Conservation (phyloP, 1,140 invertebrate species). For the Microplitis mediator region DNA sequence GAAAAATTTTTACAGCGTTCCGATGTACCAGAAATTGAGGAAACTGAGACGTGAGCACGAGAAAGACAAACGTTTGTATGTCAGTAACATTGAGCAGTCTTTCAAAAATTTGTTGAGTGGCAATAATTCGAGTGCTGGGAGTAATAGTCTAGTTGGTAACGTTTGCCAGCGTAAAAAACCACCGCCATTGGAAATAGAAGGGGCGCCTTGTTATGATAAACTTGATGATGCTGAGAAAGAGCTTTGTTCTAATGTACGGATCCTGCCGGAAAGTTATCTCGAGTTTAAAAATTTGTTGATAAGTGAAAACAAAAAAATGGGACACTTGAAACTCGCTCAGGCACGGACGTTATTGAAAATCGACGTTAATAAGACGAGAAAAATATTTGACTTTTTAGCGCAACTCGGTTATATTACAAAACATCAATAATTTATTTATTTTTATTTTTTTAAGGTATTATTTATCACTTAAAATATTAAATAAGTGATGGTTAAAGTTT, state of each 20-base stretch:
- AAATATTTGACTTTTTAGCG: constrained; percentile 84
- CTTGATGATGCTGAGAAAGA: constrained; percentile 75
- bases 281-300: constrained; percentile 78
- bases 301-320: constrained; percentile 75
- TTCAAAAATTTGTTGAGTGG: constrained; percentile 47
- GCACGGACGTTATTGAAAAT: constrained; percentile 85
- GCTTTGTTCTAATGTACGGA: constrained; percentile 75
- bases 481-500: background rate
- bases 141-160: constrained; percentile 3
- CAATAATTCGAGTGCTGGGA: constrained; percentile 14
- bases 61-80: constrained; percentile 64
- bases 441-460: constrained; percentile 12
- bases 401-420: constrained; percentile 73
- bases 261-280: constrained; percentile 78
- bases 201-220: constrained; percentile 79
- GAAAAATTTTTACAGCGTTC: constrained; percentile 68
- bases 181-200: constrained; percentile 76
- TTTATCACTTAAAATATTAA: background rate
- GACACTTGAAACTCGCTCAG: constrained; percentile 75
- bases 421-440: constrained; percentile 39
- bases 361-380: constrained; percentile 92
- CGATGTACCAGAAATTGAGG: constrained; percentile 66
- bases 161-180: constrained; percentile 53
- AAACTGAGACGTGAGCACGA: constrained; percentile 69
- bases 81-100: constrained; percentile 57